Conservation (phyloP, 2,797 vertebrate genomes). For the Gallirallus australis region DNA sequence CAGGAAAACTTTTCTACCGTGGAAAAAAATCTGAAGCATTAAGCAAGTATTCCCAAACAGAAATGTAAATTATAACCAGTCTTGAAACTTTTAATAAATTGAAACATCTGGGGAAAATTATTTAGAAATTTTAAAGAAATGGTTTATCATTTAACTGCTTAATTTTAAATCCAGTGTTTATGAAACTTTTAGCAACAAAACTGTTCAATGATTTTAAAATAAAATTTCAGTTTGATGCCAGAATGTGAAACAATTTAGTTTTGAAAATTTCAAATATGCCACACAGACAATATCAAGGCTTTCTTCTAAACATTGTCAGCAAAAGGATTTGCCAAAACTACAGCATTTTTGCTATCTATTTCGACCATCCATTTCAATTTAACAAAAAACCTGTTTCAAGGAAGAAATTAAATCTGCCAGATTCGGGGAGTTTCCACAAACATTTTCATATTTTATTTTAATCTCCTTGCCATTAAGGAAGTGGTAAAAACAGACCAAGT, state of each 20-base stretch:
- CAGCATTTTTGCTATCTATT: neutral
- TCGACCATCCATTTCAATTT: neutral
- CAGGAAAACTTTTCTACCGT: neutral
- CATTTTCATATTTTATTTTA: conserved; percentile 12
- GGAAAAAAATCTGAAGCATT: neutral
- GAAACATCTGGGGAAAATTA: neutral
- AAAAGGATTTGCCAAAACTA: neutral
- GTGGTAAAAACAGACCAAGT: neutral
- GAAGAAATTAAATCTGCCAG: neutral
- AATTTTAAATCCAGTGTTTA: neutral
- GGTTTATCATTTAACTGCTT: neutral
- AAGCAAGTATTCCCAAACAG: neutral
- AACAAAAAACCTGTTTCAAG: neutral
- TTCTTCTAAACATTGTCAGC: neutral
- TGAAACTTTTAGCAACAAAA: neutral
- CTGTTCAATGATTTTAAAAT: neutral
- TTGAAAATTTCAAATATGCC: neutral
- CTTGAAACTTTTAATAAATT: neutral
- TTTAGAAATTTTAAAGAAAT: neutral
- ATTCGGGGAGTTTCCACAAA: neutral
- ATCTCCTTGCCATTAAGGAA: neutral
- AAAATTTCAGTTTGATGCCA: neutral
- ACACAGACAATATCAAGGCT: neutral
- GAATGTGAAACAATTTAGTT: neutral
- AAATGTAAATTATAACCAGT: neutral